Base-by-base conservation (phyloP, 1,140 invertebrate species). In the Drosophila littoralis region DNA sequence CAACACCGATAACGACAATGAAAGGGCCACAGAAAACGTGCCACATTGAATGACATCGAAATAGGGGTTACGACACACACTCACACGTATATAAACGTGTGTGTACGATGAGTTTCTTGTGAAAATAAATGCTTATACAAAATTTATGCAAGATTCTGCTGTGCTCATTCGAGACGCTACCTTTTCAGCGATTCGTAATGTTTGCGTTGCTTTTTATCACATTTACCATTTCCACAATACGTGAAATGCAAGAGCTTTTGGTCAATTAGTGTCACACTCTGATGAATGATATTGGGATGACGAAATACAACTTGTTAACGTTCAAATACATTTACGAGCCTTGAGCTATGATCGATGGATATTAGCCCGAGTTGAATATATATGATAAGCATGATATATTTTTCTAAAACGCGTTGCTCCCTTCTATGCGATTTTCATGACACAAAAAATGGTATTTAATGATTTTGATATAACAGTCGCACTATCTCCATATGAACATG, bases 1-100 rank as follows among this genome's bases (percentile, higher is more conserved):
- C 33, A 42, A 40, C 13, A 17, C 12, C 35, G 6, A 22, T 9
- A 28, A 17, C 46, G 10, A 7, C 28, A 36, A 54, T 36, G 40
- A 58, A 65, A 33, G 46, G 48, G 55, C 54, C 51, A 35, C 52
- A 32, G 12, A 69, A 68, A 82, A 75, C 75, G 69, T 69, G 77
- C 40, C 54, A 68, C 70, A 57, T 12, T 22, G 17, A 73, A 60
- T 61, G 51, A 57, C 48, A 60, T 35, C 42, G 55, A 48, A 61
- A 69, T 69, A 74, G 60, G 61, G 65, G 71, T 74, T 69, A 68
- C 57, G 65, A 74, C 46, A 73, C 45, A 22, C 10, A 46, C 33
- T 35, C 45, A 65, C 32, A 65, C 35, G 46, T 12, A 36, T 32
- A 55, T 10, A 55, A 12, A 55, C 32, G 4, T 32, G 38, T 52